Evolutionary conservation across 1,140 invertebrate species (phyloP), one percentile per base, ranked within the genome.

Genomic region (Oedothorax gibbosus): DNA sequence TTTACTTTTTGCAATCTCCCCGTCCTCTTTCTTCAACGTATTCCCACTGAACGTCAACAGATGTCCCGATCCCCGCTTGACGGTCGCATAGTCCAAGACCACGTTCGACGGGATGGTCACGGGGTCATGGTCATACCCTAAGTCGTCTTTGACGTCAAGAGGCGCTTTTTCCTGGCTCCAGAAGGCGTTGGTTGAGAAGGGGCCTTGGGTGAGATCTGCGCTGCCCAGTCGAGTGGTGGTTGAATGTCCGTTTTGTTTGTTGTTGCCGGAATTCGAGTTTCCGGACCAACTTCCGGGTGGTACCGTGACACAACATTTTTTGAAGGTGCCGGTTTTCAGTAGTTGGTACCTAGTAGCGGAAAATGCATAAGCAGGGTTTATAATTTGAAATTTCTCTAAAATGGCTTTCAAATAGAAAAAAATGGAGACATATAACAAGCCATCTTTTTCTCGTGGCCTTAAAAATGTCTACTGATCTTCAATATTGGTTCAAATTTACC

Each of bases 261-360:
- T 77, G 75, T 73, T 69, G 0, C 62, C 78, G 14, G 81, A 84
- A 20, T 81, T 86, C 2, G 86, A 86, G 50, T 84, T 86, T 5
- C 71, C 78, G 2, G 72, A 86, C 86, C 86, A 86, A 10, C 82
- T 85, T 50, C 86, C 86, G 7, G 86, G 86, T 20, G 85, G 85
- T 1, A 82, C 85, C 69, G 84, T 72, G 2, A 68, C 86, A 12
- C 85, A 62, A n/a, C 83, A 84, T 54, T 85, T 86, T 53, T 86
- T 85, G 65, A 87, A 84, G 21, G 84, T 85, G 21, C 86, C 86
- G 20, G 86, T 86, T 65, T 82, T 77, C 0, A 86, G 56, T 7
- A 86, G 64, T 35, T 83, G 75, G 51, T 83, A 83, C 81, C 81
- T 83, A 10, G 0, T n/a, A n/a, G n/a, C n/a, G n/a, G n/a, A n/a